phyloP scores from a whole-genome alignment of 1,140 invertebrate genomes.

The Aphelinus atriplicis region DNA sequence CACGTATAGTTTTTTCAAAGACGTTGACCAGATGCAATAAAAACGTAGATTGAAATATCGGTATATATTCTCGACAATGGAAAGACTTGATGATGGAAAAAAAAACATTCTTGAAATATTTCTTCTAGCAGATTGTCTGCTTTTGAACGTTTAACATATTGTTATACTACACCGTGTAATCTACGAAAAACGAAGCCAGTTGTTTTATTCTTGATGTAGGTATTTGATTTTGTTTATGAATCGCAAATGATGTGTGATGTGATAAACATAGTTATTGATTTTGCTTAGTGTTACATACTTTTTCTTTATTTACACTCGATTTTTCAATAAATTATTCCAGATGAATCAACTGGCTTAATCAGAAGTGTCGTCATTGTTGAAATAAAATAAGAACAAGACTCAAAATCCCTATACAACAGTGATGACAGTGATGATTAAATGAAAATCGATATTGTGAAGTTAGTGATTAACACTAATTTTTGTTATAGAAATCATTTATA shows the following conservation, averaged over 20 bases:
- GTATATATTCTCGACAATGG: constrained; percentile 6
- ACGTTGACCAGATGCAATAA: constrained; percentile 34
- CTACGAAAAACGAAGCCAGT: constrained; percentile 27
- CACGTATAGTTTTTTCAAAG: constrained; percentile 19
- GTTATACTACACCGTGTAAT: constrained; percentile 31
- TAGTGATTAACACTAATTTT: constrained; percentile 43
- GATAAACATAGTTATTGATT: no score
- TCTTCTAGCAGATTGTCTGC: constrained; percentile 22
- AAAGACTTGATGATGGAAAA: constrained; percentile 17
- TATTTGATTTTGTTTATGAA: no score
- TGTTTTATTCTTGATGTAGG: constrained; percentile 13
- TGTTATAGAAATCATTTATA: constrained; percentile 52
- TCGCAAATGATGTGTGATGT: no score
- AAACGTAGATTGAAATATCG: constrained; percentile 28
- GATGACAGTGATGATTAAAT: constrained; percentile 33
- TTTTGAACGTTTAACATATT: constrained; percentile 28
- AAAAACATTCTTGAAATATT: constrained; percentile 26
- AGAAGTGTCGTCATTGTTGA: constrained; percentile 17
- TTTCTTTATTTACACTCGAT: constrained; percentile 26
- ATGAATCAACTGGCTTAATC: constrained; percentile 34
- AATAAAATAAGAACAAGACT: constrained; percentile 12
- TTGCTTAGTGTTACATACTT: background rate
- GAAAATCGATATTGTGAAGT: constrained; percentile 38
- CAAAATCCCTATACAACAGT: constrained; percentile 3
- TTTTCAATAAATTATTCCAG: constrained; percentile 32